These are phyloP conservation scores for Antigone vipio DNA, from an alignment of 2,113 vertebrate species.

Conservation along the genomic window DNA sequence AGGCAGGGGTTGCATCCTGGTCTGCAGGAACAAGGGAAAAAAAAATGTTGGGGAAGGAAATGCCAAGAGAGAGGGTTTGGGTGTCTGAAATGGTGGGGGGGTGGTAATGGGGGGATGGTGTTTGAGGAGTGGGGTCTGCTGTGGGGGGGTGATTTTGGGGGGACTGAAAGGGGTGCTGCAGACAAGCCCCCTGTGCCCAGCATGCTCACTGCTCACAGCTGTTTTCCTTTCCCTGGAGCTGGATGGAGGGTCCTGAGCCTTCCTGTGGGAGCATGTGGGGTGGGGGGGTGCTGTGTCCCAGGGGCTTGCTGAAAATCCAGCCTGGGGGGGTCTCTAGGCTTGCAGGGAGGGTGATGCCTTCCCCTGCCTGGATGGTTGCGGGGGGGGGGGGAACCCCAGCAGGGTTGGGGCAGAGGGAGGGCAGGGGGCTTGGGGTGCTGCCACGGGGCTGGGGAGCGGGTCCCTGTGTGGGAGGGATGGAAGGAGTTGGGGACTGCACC, in stretches of 20 bases:
- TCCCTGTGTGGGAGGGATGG: background rate
- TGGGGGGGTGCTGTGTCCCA: background rate
- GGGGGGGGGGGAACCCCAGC: background rate
- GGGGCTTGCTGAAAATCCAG: background rate
- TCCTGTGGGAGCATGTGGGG: accelerated
- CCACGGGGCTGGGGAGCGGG: background rate
- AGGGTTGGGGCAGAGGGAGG: too few species aligned
- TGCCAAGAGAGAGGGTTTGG: background rate
- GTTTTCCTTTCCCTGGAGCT: background rate
- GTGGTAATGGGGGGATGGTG: too few species aligned
- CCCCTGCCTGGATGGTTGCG: background rate
- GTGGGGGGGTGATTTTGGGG: background rate
- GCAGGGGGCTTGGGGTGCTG: background rate
- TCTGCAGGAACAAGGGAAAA: background rate
- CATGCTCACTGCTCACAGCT: background rate
- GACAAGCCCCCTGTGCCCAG: background rate
- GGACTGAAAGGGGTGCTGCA: background rate
- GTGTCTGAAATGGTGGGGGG: background rate
- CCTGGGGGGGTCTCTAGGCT: background rate
- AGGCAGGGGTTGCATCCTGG: background rate
- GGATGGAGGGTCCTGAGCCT: background rate
- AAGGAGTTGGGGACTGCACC: background rate
- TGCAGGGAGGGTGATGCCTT: too few species aligned
- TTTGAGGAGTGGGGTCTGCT: background rate
- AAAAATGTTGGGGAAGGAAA: background rate